Conservation (phyloP, 2,888 invertebrate genomes). For the Quadroppia sp. region DNA sequence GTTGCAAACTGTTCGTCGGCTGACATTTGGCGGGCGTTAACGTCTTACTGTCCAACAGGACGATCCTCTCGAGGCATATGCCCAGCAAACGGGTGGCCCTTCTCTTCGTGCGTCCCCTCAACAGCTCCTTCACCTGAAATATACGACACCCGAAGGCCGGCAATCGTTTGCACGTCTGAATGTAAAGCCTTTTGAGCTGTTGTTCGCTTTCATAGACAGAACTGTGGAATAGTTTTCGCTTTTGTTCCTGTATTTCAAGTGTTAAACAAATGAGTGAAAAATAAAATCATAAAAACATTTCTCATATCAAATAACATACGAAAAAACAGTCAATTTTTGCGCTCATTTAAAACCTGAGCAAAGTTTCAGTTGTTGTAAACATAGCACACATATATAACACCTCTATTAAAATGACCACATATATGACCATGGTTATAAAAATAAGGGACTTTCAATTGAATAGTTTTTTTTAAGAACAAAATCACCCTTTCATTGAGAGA, state of each 20-base stretch:
- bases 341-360: no score
- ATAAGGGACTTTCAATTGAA: no score
- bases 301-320: no score
- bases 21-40: slow-evolving; percentile 59
- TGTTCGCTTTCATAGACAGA: slow-evolving; percentile 62
- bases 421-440: no score
- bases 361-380: no score
- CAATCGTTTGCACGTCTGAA: slow-evolving; percentile 61
- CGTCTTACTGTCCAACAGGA: slow-evolving; percentile 61
- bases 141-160: slow-evolving; percentile 62
- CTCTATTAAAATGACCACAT: no score
- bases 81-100: slow-evolving; percentile 61
- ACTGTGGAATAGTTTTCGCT: slow-evolving; percentile 62
- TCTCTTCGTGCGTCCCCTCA: slow-evolving; percentile 58
- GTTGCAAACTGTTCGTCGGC: slow-evolving; percentile 59
- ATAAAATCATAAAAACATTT: background rate
- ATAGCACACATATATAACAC: no score
- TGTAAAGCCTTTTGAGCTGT: slow-evolving; percentile 62
- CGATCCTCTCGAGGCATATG: slow-evolving; percentile 59
- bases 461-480: no score
- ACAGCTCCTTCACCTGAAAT: slow-evolving; percentile 62
- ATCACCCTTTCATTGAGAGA: no score
- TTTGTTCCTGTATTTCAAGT: slow-evolving; percentile 58
- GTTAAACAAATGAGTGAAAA: background rate
- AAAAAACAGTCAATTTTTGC: no score